Conservation (phyloP, 2,888 invertebrate genomes). For the Crossocerus cetratus region DNA sequence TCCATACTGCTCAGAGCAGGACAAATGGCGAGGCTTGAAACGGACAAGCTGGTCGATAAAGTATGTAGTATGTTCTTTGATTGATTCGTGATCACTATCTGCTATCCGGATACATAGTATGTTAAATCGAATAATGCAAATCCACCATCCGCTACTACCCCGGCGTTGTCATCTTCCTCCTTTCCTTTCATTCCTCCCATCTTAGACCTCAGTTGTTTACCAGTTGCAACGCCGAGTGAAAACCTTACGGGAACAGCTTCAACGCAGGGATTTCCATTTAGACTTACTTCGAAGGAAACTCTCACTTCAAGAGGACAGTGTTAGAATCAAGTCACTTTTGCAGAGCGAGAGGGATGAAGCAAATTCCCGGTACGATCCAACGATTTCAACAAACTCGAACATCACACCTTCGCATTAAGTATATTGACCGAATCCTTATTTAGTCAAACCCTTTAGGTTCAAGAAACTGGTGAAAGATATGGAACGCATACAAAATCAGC, state of each 20-base stretch:
- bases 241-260: slow-evolving; percentile 92
- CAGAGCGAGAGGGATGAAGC: slow-evolving; percentile 79
- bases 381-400: background rate
- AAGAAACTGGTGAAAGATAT: slow-evolving; percentile 91
- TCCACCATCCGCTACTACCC: no score
- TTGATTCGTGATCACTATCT: no score
- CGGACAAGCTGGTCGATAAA: slow-evolving; percentile 90
- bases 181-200: slow-evolving; percentile 31
- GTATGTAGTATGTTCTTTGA: slow-evolving; percentile 73
- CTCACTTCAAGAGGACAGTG: slow-evolving; percentile 88
- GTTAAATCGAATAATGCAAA: no score
- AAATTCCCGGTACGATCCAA: slow-evolving; percentile 70
- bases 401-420: background rate
- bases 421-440: background rate
- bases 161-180: background rate
- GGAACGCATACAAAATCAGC: slow-evolving; percentile 88
- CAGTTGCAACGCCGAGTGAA: slow-evolving; percentile 92
- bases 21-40: slow-evolving; percentile 88
- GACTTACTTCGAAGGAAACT: slow-evolving; percentile 93
- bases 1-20: slow-evolving; percentile 91
- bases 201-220: slow-evolving; percentile 90
- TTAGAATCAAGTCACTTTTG: slow-evolving; percentile 81
- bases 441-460: slow-evolving; percentile 75
- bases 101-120: no score
- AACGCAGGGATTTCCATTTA: slow-evolving; percentile 93